Evolutionary conservation across 1,140 invertebrate species (phyloP).

Genomic region (Drosophila guanche): DNA sequence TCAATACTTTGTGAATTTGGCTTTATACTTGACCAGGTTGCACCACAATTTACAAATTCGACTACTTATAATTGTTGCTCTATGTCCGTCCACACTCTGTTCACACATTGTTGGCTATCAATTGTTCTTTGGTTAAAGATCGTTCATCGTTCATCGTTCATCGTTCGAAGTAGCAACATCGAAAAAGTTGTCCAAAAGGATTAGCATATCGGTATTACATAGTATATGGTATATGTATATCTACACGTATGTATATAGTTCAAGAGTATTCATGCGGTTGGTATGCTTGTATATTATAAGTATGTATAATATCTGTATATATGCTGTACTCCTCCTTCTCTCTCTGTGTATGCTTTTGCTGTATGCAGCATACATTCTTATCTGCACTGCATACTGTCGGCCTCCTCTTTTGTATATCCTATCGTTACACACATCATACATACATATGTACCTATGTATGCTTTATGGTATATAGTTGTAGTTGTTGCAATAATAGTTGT

Average conservation of each 20-base stretch:
- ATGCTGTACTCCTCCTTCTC: constrained; percentile 19
- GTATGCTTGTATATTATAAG: constrained; percentile 36
- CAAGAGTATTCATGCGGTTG: constrained; percentile 50
- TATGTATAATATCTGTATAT: constrained; percentile 65
- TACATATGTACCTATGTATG: constrained; percentile 12
- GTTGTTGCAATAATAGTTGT: constrained; percentile 23
- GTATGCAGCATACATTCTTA: constrained; percentile 43
- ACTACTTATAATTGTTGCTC: constrained; percentile 55
- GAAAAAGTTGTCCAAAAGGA: constrained; percentile 81
- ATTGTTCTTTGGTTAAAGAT: constrained; percentile 19
- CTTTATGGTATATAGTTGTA: constrained; percentile 37
- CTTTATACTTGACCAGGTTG: constrained; percentile 79
- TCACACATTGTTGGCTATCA: constrained; percentile 8
- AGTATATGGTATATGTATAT: constrained; percentile 42
- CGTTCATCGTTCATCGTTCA: neutral
- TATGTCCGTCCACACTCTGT: constrained; percentile 4
- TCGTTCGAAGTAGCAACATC: constrained; percentile 64
- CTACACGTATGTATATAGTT: constrained; percentile 61
- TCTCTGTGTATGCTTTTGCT: constrained; percentile 21
- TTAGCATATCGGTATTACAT: constrained; percentile 57
- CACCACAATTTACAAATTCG: constrained; percentile 68
- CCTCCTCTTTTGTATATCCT: neutral
- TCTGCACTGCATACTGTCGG: neutral
- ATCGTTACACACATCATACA: no score
- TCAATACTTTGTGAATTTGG: constrained; percentile 10